Evolutionary conservation across 2,888 invertebrate genomes (phyloP).

Genomic region (Cecidostiba fungosa): DNA sequence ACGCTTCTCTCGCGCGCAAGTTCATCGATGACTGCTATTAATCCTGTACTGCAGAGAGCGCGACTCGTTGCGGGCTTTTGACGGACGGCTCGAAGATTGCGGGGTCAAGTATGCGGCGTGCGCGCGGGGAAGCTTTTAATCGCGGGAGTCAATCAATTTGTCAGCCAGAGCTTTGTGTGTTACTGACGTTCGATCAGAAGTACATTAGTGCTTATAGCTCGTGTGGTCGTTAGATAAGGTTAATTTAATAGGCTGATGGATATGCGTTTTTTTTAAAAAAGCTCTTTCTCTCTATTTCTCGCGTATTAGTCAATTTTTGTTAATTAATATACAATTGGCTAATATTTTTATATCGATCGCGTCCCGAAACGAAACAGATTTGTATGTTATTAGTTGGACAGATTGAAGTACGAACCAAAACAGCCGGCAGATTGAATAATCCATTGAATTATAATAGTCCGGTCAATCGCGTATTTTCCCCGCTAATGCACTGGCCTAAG

Average conservation of each 20-base stretch:
- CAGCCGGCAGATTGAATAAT: conserved; percentile 17
- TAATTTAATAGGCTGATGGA: no score
- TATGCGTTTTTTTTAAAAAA: no score
- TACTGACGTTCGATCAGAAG: background rate
- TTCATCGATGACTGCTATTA: conserved; percentile 8
- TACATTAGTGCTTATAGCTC: background rate
- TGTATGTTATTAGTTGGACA: background rate
- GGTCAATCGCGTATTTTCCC: conserved; percentile 24
- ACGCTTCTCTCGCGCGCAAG: background rate
- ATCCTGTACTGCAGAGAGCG: background rate
- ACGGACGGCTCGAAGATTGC: conserved; percentile 12
- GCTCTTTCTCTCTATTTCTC: no score
- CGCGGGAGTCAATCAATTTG: conserved; percentile 33
- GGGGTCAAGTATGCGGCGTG: background rate
- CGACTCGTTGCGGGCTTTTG: conserved; percentile 8
- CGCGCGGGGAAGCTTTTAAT: conserved; percentile 17
- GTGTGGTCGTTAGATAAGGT: no score
- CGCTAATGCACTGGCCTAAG: conserved; percentile 12
- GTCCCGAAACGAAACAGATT: no score
- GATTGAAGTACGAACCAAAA: background rate
- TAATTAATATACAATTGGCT: no score
- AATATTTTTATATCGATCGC: no score
- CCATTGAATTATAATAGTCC: background rate
- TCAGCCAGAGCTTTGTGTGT: conserved; percentile 1
- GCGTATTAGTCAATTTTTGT: no score